Conservation (phyloP, 2,797 vertebrate genomes). For the Triplophysa yarkandensis region DNA sequence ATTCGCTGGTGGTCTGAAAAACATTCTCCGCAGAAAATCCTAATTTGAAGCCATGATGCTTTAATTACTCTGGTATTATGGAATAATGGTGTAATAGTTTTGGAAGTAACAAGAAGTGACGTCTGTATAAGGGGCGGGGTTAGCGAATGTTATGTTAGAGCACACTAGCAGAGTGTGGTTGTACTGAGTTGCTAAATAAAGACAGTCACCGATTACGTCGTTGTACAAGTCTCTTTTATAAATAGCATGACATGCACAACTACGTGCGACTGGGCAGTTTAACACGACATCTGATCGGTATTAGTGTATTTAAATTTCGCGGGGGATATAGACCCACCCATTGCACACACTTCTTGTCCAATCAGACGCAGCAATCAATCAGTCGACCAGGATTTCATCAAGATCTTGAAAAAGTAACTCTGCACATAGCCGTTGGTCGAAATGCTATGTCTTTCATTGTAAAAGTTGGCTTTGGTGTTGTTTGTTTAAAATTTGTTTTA, state of each 20-base stretch:
- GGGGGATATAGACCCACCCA: neutral
- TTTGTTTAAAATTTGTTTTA: conserved; percentile 11
- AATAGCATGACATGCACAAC: too few species aligned
- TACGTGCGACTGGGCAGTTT: too few species aligned
- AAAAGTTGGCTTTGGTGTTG: neutral
- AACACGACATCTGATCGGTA: too few species aligned
- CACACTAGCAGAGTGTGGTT: too few species aligned
- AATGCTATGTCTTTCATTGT: conserved; percentile 1
- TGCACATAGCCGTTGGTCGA: neutral
- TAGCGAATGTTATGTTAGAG: too few species aligned
- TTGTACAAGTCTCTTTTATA: too few species aligned
- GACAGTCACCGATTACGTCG: too few species aligned
- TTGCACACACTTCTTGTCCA: neutral
- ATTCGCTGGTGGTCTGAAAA: conserved; percentile 11
- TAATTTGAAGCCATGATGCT: neutral
- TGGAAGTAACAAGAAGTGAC: too few species aligned
- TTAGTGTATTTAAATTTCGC: neutral
- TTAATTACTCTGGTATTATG: neutral
- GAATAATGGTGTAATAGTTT: too few species aligned
- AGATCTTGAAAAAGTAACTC: conserved; percentile 1
- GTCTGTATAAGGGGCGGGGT: too few species aligned
- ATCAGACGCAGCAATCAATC: conserved; percentile 12
- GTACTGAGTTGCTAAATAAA: too few species aligned
- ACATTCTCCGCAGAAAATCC: conserved; percentile 8
- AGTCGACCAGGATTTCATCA: conserved; percentile 6